These are phyloP conservation scores for Mesocentrotus franciscanus DNA, from an alignment of 53 echinoderm and acorn worm species.

Conservation along the genomic window DNA sequence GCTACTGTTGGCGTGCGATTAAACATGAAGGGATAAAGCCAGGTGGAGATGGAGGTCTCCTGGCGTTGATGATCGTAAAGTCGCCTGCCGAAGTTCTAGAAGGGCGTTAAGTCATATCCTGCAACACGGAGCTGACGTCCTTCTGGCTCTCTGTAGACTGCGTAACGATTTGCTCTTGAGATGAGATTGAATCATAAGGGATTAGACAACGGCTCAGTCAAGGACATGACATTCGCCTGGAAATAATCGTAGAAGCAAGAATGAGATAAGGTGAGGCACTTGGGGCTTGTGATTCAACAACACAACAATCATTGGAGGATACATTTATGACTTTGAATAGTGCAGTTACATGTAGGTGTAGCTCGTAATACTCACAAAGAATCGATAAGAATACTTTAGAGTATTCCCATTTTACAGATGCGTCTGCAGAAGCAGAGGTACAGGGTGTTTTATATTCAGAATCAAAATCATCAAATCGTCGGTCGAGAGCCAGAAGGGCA, in stretches of 20 bases:
- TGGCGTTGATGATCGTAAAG: background rate
- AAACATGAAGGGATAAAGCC: conserved; percentile 5
- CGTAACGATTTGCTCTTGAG: background rate
- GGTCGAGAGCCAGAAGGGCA: too few relatives aligned
- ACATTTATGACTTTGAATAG: background rate
- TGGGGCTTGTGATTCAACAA: too few relatives aligned
- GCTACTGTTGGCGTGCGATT: conserved; percentile 22
- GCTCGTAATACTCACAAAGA: too few relatives aligned
- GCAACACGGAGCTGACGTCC: background rate
- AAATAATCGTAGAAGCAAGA: background rate
- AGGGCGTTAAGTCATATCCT: background rate
- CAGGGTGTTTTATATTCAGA: too few relatives aligned
- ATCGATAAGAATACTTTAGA: too few relatives aligned
- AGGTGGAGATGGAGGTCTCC: background rate
- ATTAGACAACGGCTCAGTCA: background rate
- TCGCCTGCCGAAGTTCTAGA: background rate
- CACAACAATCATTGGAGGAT: background rate
- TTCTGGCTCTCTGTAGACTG: background rate
- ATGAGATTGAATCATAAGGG: background rate
- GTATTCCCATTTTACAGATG: too few relatives aligned
- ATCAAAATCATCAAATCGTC: too few relatives aligned
- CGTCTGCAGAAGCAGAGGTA: too few relatives aligned
- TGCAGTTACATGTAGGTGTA: too few relatives aligned
- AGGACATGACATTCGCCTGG: background rate
- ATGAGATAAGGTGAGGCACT: background rate